Percentiles rank a stretch among this genome's conserved stretches.
phyloP scores from a whole-genome alignment of 2,113 vertebrate species.

The Galeopterus variegatus region DNA sequence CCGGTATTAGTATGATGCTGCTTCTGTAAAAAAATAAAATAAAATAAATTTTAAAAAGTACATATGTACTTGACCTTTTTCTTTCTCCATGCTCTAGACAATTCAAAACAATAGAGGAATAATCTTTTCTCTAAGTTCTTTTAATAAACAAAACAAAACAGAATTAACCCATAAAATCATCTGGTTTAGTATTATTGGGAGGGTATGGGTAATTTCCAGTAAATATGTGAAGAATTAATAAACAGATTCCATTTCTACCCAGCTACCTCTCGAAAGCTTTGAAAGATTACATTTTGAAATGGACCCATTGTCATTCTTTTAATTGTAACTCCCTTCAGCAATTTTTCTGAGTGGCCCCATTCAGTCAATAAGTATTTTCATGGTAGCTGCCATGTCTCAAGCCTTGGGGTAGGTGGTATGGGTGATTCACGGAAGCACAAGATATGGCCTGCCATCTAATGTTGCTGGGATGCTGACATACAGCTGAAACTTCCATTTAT shows the following conservation, averaged over 20 bases:
- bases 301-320: not conserved
- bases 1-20: not conserved
- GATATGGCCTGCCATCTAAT: not conserved
- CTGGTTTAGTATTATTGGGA: not conserved
- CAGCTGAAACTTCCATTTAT: not conserved
- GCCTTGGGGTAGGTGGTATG: not conserved
- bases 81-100: not conserved
- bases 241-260: not conserved
- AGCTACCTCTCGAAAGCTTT: not conserved
- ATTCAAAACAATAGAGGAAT: not conserved
- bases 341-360: slow-evolving; percentile 1
- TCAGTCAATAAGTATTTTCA: slow-evolving; percentile 35
- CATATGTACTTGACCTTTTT: not conserved
- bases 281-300: not conserved
- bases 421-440: not conserved
- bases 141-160: not conserved
- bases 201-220: not conserved
- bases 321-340: not conserved
- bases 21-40: not conserved
- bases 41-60: too few species aligned
- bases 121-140: not conserved
- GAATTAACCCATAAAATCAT: not conserved
- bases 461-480: not conserved
- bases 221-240: slow-evolving; percentile 26
- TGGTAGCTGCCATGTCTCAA: not conserved